A percentile compares a stretch with the other conserved stretches of the same genome.
Evolutionary conservation across 2,797 vertebrate species (phyloP).

Genomic region (Stomatorhinus walkeri): DNA sequence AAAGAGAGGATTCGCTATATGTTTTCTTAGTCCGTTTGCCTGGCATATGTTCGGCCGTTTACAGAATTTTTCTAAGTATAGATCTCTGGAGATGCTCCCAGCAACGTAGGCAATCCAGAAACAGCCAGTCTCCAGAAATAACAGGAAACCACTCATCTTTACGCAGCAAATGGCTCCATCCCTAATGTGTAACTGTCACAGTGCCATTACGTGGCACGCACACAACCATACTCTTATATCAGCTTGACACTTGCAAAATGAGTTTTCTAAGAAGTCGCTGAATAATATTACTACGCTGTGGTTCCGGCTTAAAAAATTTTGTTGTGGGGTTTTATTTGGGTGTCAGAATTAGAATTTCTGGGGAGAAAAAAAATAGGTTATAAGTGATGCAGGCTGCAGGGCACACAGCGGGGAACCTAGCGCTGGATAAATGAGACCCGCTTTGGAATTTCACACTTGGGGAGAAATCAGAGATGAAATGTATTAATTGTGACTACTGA

Average conservation of each 20-base stretch:
- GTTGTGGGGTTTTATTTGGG: not conserved
- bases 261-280: not conserved
- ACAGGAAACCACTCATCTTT: slow-evolving; percentile 7
- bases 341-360: not conserved
- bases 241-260: not conserved
- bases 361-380: not conserved
- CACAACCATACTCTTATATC: not conserved
- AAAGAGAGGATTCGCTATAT: not conserved
- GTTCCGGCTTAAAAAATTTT: not conserved
- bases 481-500: slow-evolving; percentile 1
- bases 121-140: not conserved
- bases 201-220: not conserved
- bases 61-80: slow-evolving; percentile 20
- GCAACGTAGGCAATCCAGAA: slow-evolving; percentile 12
- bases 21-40: not conserved
- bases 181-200: not conserved
- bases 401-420: not conserved
- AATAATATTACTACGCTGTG: not conserved
- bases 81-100: slow-evolving; percentile 13
- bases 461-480: not conserved
- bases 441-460: not conserved
- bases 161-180: slow-evolving; percentile 4
- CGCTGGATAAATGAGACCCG: not conserved
- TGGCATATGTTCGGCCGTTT: slow-evolving; percentile 8
- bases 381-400: not conserved